Conservation (phyloP, 1,140 invertebrate genomes). For the Dinoponera quadriceps region DNA sequence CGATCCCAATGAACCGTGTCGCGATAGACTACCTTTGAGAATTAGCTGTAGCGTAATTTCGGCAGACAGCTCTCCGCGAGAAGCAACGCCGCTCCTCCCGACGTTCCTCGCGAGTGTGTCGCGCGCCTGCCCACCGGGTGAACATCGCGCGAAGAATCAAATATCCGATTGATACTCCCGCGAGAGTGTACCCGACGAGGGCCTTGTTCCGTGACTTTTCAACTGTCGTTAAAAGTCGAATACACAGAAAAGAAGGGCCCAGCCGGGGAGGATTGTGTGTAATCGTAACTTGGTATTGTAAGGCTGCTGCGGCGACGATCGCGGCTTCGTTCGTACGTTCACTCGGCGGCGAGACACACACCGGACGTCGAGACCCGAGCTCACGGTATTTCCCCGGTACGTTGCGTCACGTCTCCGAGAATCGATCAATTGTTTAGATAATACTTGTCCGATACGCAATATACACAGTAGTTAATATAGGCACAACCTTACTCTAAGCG, state of each 20-base stretch:
- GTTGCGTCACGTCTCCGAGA: too few relatives aligned
- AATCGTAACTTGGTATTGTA: conserved; percentile 46
- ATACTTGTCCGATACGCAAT: conserved; percentile 46
- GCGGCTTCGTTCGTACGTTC: not conserved
- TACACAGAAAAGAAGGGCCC: too few relatives aligned
- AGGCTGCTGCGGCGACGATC: conserved; percentile 24
- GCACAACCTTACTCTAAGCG: conserved; percentile 64
- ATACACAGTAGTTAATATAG: conserved; percentile 52
- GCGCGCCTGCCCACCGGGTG: too few relatives aligned
- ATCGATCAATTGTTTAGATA: not conserved
- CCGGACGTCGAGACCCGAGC: too few relatives aligned
- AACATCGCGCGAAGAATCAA: too few relatives aligned
- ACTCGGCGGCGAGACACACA: not conserved
- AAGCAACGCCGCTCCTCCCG: conserved; percentile 14
- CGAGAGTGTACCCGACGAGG: too few relatives aligned
- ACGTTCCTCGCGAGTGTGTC: not conserved
- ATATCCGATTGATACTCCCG: too few relatives aligned
- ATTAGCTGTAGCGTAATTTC: not conserved
- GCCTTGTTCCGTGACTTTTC: too few relatives aligned
- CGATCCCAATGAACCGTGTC: conserved; percentile 26
- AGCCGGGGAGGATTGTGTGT: not conserved
- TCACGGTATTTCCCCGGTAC: too few relatives aligned
- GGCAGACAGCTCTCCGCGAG: conserved; percentile 6
- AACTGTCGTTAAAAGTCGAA: too few relatives aligned
- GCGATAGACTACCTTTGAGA: conserved; percentile 14